Evolutionary conservation across 2,797 vertebrate species (phyloP).

Genomic region (Eupleurogrammus muticus): DNA sequence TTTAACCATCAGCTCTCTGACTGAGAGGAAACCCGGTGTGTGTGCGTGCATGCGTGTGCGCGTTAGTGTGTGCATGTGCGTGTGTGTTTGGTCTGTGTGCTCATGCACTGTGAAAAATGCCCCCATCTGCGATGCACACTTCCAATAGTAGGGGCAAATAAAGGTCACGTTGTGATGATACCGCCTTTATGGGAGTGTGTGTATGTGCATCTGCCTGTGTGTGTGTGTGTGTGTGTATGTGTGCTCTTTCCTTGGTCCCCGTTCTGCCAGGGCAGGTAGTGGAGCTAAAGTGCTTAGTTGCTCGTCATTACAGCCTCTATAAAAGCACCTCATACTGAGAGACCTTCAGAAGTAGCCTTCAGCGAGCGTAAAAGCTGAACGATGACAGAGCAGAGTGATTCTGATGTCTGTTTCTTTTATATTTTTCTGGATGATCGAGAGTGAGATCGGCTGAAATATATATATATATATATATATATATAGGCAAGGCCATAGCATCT

Average conservation of each 20-base stretch:
- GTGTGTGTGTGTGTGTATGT: neutral
- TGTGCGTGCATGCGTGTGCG: conserved; percentile 21
- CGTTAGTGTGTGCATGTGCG: conserved; percentile 30
- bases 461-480: too few relatives aligned
- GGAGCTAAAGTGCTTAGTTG: conserved; percentile 18
- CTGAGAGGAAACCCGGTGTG: conserved; percentile 49
- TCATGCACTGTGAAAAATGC: conserved; percentile 58
- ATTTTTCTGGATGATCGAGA: conserved; percentile 49
- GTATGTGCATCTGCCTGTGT: too few relatives aligned
- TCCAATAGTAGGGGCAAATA: conserved; percentile 53
- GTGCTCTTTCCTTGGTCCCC: conserved; percentile 19
- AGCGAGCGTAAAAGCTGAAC: conserved; percentile 16
- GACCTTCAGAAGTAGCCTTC: conserved; percentile 40
- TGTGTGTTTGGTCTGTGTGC: conserved; percentile 42
- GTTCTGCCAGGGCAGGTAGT: conserved; percentile 29
- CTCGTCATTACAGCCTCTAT: conserved; percentile 33
- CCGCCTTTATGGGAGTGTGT: neutral
- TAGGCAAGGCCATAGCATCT: conserved; percentile 1
- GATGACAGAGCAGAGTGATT: conserved; percentile 18
- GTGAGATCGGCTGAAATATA: neutral
- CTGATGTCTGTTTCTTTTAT: conserved; percentile 36
- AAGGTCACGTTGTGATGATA: conserved; percentile 60
- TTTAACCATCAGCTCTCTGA: conserved; percentile 59
- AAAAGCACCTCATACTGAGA: conserved; percentile 34
- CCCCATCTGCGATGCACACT: conserved; percentile 67